Evolutionary conservation across 2,113 vertebrate genomes (phyloP).

Genomic region (Rhegmatorhina hoffmannsi): DNA sequence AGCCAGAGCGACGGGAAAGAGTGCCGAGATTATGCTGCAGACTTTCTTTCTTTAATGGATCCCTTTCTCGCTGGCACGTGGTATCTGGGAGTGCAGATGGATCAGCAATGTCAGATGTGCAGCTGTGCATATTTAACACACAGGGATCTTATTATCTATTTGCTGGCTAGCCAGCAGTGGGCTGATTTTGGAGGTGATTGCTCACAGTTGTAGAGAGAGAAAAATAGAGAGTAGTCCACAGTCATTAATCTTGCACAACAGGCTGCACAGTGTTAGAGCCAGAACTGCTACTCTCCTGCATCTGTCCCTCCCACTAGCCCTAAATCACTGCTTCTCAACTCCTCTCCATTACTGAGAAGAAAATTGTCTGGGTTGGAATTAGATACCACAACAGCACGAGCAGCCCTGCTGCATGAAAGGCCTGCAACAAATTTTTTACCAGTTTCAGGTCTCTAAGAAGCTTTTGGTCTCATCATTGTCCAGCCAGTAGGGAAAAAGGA

Average conservation of each 20-base stretch:
- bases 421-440: not conserved
- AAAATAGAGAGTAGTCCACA: constrained; percentile 46
- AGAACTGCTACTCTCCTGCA: constrained; percentile 53
- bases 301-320: constrained; percentile 53
- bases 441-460: not conserved
- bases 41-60: constrained; percentile 31
- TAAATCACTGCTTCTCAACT: constrained; percentile 51
- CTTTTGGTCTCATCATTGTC: not conserved
- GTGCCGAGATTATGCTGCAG: accelerated
- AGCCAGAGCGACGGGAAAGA: accelerated
- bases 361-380: constrained; percentile 14
- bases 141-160: constrained; percentile 65
- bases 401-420: not conserved
- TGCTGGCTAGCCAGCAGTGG: constrained; percentile 56
- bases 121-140: constrained; percentile 71
- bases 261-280: not conserved
- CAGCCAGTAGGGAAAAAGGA: not conserved
- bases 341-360: not conserved
- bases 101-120: constrained; percentile 57
- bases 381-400: not conserved
- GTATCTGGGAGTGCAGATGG: constrained; percentile 52
- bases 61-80: constrained; percentile 29
- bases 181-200: constrained; percentile 53
- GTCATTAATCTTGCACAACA: constrained; percentile 69
- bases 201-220: constrained; percentile 54